phyloP scores from a whole-genome alignment of 2,797 vertebrate species.

The Numenius phaeopus region DNA sequence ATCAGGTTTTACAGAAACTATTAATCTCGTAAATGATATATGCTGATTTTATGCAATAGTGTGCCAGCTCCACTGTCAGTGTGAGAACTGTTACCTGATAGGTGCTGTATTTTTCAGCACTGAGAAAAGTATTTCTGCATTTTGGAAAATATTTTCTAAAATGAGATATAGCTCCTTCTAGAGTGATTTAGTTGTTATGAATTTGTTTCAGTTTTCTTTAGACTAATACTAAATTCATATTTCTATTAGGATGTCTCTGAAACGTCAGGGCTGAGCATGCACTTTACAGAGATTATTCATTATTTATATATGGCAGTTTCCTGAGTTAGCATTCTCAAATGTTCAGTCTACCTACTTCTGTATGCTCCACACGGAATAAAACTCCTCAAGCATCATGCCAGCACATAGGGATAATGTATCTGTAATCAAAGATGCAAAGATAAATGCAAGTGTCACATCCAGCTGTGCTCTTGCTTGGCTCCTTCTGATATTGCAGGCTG shows the following conservation, averaged over 20 bases:
- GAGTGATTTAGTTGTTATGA: neutral
- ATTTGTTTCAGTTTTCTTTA: neutral
- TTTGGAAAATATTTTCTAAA: neutral
- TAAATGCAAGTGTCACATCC: neutral
- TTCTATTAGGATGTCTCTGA: neutral
- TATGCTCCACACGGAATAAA: neutral
- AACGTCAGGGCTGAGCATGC: accelerated
- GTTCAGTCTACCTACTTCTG: neutral
- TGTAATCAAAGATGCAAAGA: neutral
- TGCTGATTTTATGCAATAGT: neutral
- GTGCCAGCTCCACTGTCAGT: accelerated
- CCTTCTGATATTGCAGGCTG: neutral
- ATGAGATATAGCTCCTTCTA: neutral
- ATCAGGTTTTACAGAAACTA: neutral
- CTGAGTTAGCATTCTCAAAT: neutral
- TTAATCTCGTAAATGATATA: neutral
- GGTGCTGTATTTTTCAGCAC: neutral
- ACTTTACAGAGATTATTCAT: neutral
- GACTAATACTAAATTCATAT: neutral
- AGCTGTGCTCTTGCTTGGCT: neutral
- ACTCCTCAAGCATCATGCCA: neutral
- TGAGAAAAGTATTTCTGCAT: neutral
- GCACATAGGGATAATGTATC: neutral
- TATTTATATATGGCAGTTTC: neutral
- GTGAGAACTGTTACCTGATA: neutral